Evolutionary conservation across 2,888 invertebrate genomes (phyloP).

Genomic region (Dicroscelio sp.): DNA sequence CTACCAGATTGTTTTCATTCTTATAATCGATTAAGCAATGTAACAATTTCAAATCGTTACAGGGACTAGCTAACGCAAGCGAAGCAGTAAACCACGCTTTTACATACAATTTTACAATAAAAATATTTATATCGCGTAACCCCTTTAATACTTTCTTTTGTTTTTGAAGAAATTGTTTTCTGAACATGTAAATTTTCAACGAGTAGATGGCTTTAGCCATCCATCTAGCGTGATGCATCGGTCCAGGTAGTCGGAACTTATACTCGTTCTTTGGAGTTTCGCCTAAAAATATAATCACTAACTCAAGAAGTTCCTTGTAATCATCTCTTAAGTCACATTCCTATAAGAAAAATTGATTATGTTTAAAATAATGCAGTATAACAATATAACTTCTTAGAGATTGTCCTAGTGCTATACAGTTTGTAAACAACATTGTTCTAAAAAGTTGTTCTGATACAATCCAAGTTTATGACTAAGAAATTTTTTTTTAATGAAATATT

Average conservation of each 20-base stretch:
- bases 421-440: too few relatives aligned
- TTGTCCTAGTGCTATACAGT: too few relatives aligned
- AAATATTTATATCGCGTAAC: slow-evolving; percentile 82
- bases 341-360: slow-evolving; percentile 18
- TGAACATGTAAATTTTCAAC: slow-evolving; percentile 86
- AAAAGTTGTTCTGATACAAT: too few relatives aligned
- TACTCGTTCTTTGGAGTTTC: slow-evolving; percentile 60
- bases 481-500: too few relatives aligned
- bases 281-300: slow-evolving; percentile 85
- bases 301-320: slow-evolving; percentile 83
- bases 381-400: too few relatives aligned
- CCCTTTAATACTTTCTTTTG: slow-evolving; percentile 67
- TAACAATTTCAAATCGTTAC: slow-evolving; percentile 81
- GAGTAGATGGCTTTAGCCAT: slow-evolving; percentile 78
- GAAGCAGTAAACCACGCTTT: slow-evolving; percentile 71
- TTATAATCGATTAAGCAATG: slow-evolving; percentile 75
- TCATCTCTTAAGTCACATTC: slow-evolving; percentile 77
- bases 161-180: slow-evolving; percentile 79
- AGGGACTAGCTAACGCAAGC: slow-evolving; percentile 76
- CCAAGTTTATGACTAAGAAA: too few relatives aligned
- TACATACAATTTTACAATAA: slow-evolving; percentile 82
- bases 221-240: slow-evolving; percentile 83
- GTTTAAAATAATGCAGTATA: too few relatives aligned
- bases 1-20: slow-evolving; percentile 57
- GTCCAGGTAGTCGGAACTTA: slow-evolving; percentile 77